Base-by-base conservation (phyloP, 2,888 invertebrate genomes). In the Drosophila prostipennis region DNA sequence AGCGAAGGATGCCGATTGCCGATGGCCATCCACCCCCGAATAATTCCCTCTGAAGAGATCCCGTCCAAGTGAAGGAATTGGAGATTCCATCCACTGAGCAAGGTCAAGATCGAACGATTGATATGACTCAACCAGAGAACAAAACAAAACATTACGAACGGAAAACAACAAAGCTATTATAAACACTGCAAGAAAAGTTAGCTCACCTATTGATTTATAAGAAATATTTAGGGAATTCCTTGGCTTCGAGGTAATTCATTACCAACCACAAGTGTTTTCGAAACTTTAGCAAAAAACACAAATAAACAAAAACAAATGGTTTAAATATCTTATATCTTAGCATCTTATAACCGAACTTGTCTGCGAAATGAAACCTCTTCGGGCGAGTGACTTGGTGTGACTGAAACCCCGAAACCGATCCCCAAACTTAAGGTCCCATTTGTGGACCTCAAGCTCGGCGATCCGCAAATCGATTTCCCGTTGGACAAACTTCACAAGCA, bases 401-500 rank as follows among this genome's bases (percentile, higher is more conserved):
- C 58, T 53, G 10, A 16, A n/a, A 6, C 13, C 16, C 11, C 36
- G 2, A 45, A 34, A 16, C n/a, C 39, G 46, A 61, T 59, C 32
- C 13, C 13, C 39, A 6, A 36, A 14, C 61, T 16, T 16, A 16
- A 2, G 8, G 1, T 11, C 37, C 37, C 59, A 29, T 16, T 11
- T 16, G 37, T 45, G 45, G 19, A 8, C 26, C 19, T 8, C 43
- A 45, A 45, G 37, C 37, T 39, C 13, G 11, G 29, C 60, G 60
- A 45, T 43, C 7, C 34, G 32, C 36, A 63, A 69, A 64, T 71
- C 74, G 61, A 71, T 71, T 63, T 64, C 8, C 57, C 43, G 37
- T 29, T 14, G 63, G 59, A 16, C 51, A 60, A 61, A 56, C 51
- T 60, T 61, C 29, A 57, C 64, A 57, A 76, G 59, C 61, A 79